These are phyloP conservation scores for Drosophila mimetica DNA, from an alignment of 2,888 invertebrate species.

Conservation along the genomic window DNA sequence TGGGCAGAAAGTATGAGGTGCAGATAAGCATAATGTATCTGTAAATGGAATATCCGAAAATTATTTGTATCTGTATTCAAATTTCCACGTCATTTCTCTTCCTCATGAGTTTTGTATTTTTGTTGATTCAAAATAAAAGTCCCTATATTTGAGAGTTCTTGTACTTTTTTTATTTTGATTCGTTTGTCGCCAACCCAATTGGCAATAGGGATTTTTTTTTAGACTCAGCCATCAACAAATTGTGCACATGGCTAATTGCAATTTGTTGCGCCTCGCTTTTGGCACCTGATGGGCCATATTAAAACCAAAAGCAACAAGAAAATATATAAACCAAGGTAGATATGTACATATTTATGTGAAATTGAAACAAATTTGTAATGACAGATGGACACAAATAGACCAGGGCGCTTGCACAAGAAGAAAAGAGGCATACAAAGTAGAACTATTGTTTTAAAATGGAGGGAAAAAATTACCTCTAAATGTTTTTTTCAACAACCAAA, in stretches of 20 bases:
- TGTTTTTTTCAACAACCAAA: no score
- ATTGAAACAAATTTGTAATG: constrained; percentile 69
- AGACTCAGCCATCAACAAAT: constrained; percentile 56
- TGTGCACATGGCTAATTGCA: constrained; percentile 74
- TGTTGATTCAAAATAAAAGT: neutral
- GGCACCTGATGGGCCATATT: constrained; percentile 76
- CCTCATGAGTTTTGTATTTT: neutral
- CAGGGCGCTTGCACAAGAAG: constrained; percentile 33
- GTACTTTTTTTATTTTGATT: constrained; percentile 8
- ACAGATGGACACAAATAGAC: constrained; percentile 62
- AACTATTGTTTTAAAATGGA: neutral
- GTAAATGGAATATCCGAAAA: constrained; percentile 11
- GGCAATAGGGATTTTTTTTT: constrained; percentile 51
- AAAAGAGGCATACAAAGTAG: constrained; percentile 9
- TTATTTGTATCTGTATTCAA: neutral
- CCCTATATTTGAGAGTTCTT: constrained; percentile 2
- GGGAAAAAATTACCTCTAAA: no score
- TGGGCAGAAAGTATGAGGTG: constrained; percentile 10
- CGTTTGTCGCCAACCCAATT: constrained; percentile 45
- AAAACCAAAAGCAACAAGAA: constrained; percentile 41
- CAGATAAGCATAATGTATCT: constrained; percentile 28
- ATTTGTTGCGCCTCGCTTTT: constrained; percentile 75
- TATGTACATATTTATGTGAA: constrained; percentile 45
- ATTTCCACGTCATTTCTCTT: neutral
- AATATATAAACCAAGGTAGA: constrained; percentile 37